Conservation (phyloP, 2,113 vertebrate species). For the Sinocyclocheilus anophthalmus region DNA sequence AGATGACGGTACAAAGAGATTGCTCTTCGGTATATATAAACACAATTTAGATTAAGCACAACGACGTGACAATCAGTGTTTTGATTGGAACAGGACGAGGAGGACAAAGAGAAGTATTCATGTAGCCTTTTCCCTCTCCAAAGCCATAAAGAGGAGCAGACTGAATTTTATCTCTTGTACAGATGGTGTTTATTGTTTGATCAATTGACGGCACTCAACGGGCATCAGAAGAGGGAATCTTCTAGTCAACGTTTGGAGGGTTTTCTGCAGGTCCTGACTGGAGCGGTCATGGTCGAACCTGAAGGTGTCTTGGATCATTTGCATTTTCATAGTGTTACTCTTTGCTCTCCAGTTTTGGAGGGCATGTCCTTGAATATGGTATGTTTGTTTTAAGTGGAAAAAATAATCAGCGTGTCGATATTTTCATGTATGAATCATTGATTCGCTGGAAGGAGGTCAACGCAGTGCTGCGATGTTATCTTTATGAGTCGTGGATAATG, state of each 20-base stretch:
- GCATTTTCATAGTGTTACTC: conserved; percentile 8
- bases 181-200: neutral
- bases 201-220: neutral
- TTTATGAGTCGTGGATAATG: neutral
- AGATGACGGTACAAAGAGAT: neutral
- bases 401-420: conserved; percentile 49
- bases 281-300: neutral
- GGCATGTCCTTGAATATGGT: conserved; percentile 41
- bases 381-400: conserved; percentile 47
- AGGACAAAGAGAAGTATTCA: conserved; percentile 9
- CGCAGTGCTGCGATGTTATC: conserved; percentile 10
- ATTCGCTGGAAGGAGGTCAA: neutral
- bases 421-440: conserved; percentile 38
- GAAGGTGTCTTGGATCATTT: conserved; percentile 11
- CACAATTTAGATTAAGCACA: conserved; percentile 50
- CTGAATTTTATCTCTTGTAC: neutral
- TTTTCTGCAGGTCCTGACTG: neutral
- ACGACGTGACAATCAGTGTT: conserved; percentile 81
- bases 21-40: conserved; percentile 55
- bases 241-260: neutral
- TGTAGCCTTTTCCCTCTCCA: conserved; percentile 26
- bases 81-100: conserved; percentile 34
- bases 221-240: neutral
- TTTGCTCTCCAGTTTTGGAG: conserved; percentile 25
- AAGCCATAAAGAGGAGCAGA: conserved; percentile 44